Evolutionary conservation across 2,113 vertebrate species (phyloP).

Genomic region (Tylochromis polylepis): DNA sequence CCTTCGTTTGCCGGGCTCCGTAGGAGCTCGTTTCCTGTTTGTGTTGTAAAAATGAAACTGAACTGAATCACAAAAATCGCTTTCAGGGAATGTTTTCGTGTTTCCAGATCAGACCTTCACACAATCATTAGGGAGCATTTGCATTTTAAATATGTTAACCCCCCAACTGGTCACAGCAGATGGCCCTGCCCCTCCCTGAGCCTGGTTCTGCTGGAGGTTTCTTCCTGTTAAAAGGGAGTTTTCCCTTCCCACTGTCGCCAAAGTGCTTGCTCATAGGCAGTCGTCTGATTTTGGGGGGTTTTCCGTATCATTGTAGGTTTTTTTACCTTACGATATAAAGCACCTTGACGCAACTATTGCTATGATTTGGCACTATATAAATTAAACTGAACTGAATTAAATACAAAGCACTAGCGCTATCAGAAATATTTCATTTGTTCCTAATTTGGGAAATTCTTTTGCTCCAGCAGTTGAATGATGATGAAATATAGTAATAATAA

Average conservation of each 20-base stretch:
- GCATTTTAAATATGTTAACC: background rate
- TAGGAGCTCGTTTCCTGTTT: background rate
- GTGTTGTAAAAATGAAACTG: background rate
- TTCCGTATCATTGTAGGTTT: too few relatives aligned
- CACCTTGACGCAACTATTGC: rapidly evolving
- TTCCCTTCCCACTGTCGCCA: rapidly evolving
- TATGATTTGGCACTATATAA: background rate
- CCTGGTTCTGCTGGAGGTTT: background rate
- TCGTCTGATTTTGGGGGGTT: rapidly evolving
- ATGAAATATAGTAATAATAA: background rate
- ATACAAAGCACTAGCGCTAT: rapidly evolving
- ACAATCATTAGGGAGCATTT: background rate
- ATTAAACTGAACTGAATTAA: rapidly evolving
- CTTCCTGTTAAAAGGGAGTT: background rate
- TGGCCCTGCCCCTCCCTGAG: background rate
- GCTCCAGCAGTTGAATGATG: background rate
- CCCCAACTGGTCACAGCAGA: rapidly evolving
- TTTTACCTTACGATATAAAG: background rate
- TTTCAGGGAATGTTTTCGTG: background rate
- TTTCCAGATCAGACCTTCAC: background rate
- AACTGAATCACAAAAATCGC: background rate
- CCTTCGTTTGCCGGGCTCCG: background rate
- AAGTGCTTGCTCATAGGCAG: rapidly evolving
- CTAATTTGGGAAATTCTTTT: background rate
- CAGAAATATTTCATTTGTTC: background rate